phyloP scores from a whole-genome alignment of 1,140 invertebrate species.

The Drosophila sturtevanti region DNA sequence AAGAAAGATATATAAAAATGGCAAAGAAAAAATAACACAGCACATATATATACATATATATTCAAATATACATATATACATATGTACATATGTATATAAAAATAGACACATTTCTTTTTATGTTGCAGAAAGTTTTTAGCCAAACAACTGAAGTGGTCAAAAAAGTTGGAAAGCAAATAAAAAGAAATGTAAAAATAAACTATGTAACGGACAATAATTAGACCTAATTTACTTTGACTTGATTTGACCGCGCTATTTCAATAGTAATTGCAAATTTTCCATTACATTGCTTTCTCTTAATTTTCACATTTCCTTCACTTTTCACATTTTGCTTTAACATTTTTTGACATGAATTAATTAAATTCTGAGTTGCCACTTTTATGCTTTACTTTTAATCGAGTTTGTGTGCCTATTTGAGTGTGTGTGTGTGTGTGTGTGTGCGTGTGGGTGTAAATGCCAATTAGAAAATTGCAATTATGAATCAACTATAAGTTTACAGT shows the following conservation, averaged over 20 bases:
- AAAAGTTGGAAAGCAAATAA: background rate
- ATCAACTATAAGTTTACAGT: slow-evolving; percentile 1
- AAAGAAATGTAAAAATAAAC: background rate
- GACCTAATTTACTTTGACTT: background rate
- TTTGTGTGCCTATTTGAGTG: slow-evolving; percentile 3
- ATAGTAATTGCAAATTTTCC: background rate
- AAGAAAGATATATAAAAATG: slow-evolving; percentile 11
- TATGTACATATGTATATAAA: background rate
- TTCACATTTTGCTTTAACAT: background rate
- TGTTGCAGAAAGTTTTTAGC: slow-evolving; percentile 6
- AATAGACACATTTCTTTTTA: slow-evolving; percentile 33
- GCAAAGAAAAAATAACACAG: slow-evolving; percentile 1
- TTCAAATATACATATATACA: background rate
- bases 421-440: slow-evolving; percentile 15
- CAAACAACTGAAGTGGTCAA: background rate
- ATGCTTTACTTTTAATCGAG: slow-evolving; percentile 32
- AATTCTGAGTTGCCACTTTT: slow-evolving; percentile 30
- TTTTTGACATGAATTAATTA: slow-evolving; percentile 36
- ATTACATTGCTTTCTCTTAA: background rate
- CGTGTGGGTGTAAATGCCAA: slow-evolving; percentile 38
- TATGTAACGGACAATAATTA: background rate
- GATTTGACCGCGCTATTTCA: background rate
- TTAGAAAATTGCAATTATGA: slow-evolving; percentile 36
- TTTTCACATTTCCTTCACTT: too few relatives aligned
- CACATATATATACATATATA: background rate